A percentile compares a stretch with the other conserved stretches of the same genome.
These are phyloP conservation scores for Drosophila ambigua DNA, from an alignment of 1,140 invertebrate species.

Conservation along the genomic window DNA sequence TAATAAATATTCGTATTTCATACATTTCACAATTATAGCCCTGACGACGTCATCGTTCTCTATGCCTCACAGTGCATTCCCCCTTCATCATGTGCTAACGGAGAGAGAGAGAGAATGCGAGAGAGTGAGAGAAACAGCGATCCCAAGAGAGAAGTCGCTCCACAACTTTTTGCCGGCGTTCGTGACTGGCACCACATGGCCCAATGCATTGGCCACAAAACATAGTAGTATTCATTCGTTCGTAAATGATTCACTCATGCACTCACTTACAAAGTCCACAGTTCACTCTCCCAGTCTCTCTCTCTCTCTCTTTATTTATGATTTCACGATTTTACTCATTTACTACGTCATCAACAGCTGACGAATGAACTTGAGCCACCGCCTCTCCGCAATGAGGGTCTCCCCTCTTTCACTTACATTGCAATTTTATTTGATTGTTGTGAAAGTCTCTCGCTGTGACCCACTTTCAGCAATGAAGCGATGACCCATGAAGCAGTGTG, in stretches of 20 bases:
- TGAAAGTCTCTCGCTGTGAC: constrained; percentile 48
- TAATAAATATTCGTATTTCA: too few species aligned
- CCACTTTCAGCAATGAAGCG: constrained; percentile 34
- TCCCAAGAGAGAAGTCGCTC: constrained; percentile 14
- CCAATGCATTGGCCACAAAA: background rate
- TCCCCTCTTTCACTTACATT: constrained; percentile 26
- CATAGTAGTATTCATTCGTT: background rate
- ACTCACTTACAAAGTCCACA: constrained; percentile 12
- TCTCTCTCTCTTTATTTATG: background rate
- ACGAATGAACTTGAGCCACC: constrained; percentile 28
- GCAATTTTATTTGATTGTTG: constrained; percentile 46
- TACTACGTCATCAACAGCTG: constrained; percentile 34
- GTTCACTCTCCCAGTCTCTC: background rate
- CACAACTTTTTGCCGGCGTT: constrained; percentile 45
- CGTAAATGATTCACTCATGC: constrained; percentile 55
- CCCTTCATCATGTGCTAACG: background rate
- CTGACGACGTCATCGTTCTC: background rate
- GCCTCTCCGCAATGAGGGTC: background rate
- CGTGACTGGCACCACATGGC: constrained; percentile 58
- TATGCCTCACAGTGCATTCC: background rate
- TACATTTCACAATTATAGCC: background rate
- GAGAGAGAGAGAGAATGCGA: constrained; percentile 1
- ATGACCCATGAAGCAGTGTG: background rate
- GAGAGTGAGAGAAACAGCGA: constrained; percentile 2
- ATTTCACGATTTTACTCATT: constrained; percentile 40